Conservation (phyloP, 2,888 invertebrate species). For the Tachina fera region DNA sequence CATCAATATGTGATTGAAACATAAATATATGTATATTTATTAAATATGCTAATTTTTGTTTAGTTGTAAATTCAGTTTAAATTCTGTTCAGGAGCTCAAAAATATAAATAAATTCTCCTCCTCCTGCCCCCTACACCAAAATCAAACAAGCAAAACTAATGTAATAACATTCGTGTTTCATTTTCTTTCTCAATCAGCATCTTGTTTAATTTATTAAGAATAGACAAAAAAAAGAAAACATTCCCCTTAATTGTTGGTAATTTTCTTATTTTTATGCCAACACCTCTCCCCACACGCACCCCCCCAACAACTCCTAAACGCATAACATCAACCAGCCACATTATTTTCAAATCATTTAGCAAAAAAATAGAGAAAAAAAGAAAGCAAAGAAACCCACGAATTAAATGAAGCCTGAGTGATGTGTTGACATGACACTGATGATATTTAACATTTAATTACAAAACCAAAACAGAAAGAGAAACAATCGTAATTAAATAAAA, state of each 20-base stretch:
- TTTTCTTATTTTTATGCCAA: slow-evolving; percentile 37
- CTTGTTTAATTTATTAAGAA: slow-evolving; percentile 47
- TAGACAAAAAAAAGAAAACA: background rate
- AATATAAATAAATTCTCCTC: background rate
- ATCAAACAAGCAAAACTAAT: background rate
- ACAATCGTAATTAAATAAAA: slow-evolving; percentile 64
- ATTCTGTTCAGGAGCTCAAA: background rate
- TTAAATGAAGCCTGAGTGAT: slow-evolving; percentile 42
- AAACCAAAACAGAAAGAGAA: slow-evolving; percentile 35
- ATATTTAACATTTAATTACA: slow-evolving; percentile 69
- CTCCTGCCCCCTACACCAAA: background rate
- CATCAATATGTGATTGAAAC: background rate
- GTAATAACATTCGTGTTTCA: background rate
- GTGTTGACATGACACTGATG: slow-evolving; percentile 67
- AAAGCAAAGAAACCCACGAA: slow-evolving; percentile 6
- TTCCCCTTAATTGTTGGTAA: slow-evolving; percentile 33
- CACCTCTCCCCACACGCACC: background rate
- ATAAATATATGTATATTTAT: background rate
- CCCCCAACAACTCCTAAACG: background rate
- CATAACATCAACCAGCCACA: background rate
- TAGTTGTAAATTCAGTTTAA: slow-evolving; percentile 4
- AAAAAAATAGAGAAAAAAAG: background rate
- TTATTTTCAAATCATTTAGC: slow-evolving; percentile 42
- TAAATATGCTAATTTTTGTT: background rate
- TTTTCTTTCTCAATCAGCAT: slow-evolving; percentile 24